Evolutionary conservation across 2,113 vertebrate genomes (phyloP), one percentile per base, ranked within the genome.

Genomic region (Saguinus imperator): DNA sequence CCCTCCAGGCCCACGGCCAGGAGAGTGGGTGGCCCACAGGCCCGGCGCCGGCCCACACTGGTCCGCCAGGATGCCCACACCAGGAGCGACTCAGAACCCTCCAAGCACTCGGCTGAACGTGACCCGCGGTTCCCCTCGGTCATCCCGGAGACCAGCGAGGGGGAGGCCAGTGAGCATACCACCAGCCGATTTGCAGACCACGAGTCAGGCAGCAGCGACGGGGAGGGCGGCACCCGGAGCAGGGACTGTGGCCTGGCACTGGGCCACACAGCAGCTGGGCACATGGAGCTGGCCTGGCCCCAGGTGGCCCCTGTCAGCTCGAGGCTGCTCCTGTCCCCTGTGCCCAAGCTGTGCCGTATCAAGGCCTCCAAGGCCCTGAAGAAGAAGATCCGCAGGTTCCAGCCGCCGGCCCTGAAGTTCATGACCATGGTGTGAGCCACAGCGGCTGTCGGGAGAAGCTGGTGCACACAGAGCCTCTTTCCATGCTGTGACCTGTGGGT

Each of bases 331-430:
- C 98, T 98, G 92, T 99, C 97, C 8, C 98, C 99, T 0, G 98
- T 99, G 94, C 99, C 99, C 64, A 98, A 98, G 68, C 98, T 99
- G 83, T 99, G 99, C 96, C 99, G 99, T 45, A 99, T 99, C 97
- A 99, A 99, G 98, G 99, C 99, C 43, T 99, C 99, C 81, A 99
- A 98, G 97, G 99, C 99, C 43, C 98, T 99, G 52, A 99, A 99
- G 98, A 99, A 99, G 97, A 99, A 99, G 98, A 99, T 99, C 80
- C 99, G 99, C 45, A 98, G 99, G 95, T 99, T 99, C 98, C 99
- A 99, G 18, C 99, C 99, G 1, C 98, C 99, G 0, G 98, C 99
- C 3, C 98, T 99, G 95, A 99, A 99, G 98, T 99, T 99, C 98
- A 99, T 99, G 99, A 99, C 99, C 95, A 99, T 99, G 98, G 99